Base-by-base conservation (phyloP, 2,113 vertebrate species). In the Malurus cyaneus region DNA sequence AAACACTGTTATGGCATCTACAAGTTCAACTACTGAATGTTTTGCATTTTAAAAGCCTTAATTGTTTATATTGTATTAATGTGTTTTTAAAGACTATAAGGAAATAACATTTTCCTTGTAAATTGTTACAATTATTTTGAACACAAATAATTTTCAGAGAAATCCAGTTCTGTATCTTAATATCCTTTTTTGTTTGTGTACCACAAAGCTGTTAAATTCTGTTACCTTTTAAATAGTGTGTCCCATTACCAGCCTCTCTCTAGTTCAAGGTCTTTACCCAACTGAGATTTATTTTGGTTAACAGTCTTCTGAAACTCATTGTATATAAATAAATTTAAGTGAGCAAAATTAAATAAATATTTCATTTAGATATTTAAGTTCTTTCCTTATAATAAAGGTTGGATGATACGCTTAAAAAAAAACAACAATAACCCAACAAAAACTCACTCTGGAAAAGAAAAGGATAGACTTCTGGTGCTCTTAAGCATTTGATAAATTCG, bases 31-130 rank as follows among this genome's bases (percentile, higher is more conserved):
- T 84, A 78, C 60, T 71, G 80, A 95, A 86, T 89, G 84, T 87
- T 92, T 66, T 94, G 80, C 81, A 81, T 91, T 91, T 96, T 91
- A 87, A 94, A 91, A 95, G 93, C 93, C 93, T 96, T 92, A 94
- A 94, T 36, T 91, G 84, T 95, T 96, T 95, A 53, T 92, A 83
- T 65, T 91, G 83, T 86, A 88, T 78, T 91, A 53, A 80, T 83
- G 72, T 92, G 56, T 87, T 95, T 91, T 92, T 94, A 91, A 79
- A 81, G 56, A 91, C 32, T 80, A 50, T 73, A 73, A 83, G 64
- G 73, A 96, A 92, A 78, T 50, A 62, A 53, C 15, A 11, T n/a
- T 84, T 92, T 95, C 92, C 86, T 95, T 86, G 60, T 89, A 86
- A 86, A 62, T 29, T 77, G 89, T 86, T 90, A 80, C 52, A 88